phyloP scores from a whole-genome alignment of 2,888 invertebrate species.

The Stenchaetothrips biformis region DNA sequence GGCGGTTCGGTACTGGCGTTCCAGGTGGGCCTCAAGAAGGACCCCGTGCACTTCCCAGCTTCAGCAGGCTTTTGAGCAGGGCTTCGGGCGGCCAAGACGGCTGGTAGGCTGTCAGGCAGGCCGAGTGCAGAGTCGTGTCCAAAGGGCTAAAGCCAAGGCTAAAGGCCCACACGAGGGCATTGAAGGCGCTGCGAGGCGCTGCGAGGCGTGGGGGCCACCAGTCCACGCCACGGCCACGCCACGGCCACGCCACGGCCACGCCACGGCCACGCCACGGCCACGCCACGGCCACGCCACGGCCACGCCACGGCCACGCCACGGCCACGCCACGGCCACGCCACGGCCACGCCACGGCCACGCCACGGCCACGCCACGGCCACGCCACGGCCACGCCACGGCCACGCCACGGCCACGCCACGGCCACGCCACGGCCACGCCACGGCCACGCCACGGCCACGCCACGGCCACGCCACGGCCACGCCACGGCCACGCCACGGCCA shows the following conservation, averaged over 20 bases:
- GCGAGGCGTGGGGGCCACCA: neutral
- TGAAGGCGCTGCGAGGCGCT: neutral
- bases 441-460: neutral
- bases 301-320: neutral
- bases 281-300: neutral
- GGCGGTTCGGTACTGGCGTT: neutral
- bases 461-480: neutral
- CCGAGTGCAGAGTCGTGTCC: conserved; percentile 20
- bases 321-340: neutral
- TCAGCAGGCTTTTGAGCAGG: too few species aligned
- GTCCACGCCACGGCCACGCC: neutral
- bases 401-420: neutral
- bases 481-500: neutral
- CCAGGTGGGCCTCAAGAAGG: neutral
- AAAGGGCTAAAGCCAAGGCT: neutral
- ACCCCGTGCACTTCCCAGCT: neutral
- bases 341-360: neutral
- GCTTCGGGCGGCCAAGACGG: neutral
- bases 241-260: neutral
- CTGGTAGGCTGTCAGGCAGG: neutral
- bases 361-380: neutral
- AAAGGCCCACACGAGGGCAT: too few species aligned
- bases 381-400: neutral
- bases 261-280: neutral
- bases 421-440: neutral